A percentile compares a stretch with the other conserved stretches of the same genome.
Conservation (phyloP, 2,888 invertebrate species). For the Platypus cylindrus region DNA sequence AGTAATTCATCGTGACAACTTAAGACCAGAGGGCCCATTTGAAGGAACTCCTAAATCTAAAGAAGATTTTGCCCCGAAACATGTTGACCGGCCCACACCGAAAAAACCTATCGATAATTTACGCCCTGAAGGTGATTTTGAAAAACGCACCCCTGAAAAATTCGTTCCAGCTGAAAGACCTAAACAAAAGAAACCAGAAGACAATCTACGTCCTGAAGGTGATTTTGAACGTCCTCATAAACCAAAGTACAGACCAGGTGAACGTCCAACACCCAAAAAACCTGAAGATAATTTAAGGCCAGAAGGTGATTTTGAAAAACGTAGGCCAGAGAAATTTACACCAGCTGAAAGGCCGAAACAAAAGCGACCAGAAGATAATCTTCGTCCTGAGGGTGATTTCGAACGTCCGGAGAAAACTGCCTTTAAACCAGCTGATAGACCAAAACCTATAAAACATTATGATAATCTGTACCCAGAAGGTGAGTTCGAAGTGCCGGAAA, state of each 20-base stretch:
- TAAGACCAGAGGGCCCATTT: constrained; percentile 39
- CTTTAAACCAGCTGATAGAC: constrained; percentile 31
- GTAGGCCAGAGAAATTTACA: constrained; percentile 26
- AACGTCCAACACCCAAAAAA: constrained; percentile 26
- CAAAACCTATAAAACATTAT: constrained; percentile 26
- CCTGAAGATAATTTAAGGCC: constrained; percentile 37
- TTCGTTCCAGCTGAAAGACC: constrained; percentile 32
- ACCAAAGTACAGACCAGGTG: constrained; percentile 25
- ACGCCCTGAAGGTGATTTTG: constrained; percentile 39
- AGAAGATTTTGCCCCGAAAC: constrained; percentile 34
- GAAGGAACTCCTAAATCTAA: constrained; percentile 36
- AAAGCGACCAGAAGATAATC: constrained; percentile 43
- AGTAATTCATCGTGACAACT: constrained; percentile 36
- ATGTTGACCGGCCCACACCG: constrained; percentile 31
- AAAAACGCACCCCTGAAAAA: constrained; percentile 26
- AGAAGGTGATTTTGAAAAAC: constrained; percentile 43
- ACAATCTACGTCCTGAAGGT: constrained; percentile 43
- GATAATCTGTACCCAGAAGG: constrained; percentile 36
- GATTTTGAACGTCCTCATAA: constrained; percentile 28
- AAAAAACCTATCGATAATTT: constrained; percentile 37
- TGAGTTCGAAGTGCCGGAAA: constrained; percentile 32
- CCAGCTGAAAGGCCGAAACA: constrained; percentile 29
- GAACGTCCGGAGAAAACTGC: constrained; percentile 36
- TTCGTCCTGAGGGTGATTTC: constrained; percentile 48
- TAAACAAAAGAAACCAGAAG: constrained; percentile 41